These are phyloP conservation scores for Oryzias javanicus DNA, from an alignment of 2,113 vertebrate genomes.

Conservation along the genomic window DNA sequence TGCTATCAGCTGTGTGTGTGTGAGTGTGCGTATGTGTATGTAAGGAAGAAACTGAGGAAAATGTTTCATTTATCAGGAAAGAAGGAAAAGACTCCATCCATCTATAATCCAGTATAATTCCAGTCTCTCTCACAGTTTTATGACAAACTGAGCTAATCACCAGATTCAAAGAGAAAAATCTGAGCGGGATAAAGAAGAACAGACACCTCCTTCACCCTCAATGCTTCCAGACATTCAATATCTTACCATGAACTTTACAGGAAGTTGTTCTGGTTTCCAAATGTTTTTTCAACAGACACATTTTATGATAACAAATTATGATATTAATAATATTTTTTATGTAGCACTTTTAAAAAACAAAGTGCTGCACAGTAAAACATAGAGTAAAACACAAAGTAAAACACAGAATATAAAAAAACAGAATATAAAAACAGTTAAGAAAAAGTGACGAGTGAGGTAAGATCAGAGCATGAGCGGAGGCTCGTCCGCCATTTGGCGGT, in stretches of 20 bases:
- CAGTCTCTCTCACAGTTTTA: conserved; percentile 34
- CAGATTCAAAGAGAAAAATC: conserved; percentile 19
- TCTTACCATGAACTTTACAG: not conserved
- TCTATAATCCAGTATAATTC: conserved; percentile 57
- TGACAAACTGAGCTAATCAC: conserved; percentile 66
- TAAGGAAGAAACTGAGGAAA: conserved; percentile 12
- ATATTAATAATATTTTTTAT: too few relatives aligned
- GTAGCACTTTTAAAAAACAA: too few relatives aligned
- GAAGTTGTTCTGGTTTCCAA: too few relatives aligned
- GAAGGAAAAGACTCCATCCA: conserved; percentile 38
- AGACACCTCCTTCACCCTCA: not conserved
- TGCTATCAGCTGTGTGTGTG: not conserved
- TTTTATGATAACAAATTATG: too few relatives aligned
- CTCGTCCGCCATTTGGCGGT: too few relatives aligned
- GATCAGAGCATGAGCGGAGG: too few relatives aligned
- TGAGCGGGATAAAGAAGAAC: conserved; percentile 27
- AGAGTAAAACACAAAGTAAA: too few relatives aligned
- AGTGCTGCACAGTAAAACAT: too few relatives aligned
- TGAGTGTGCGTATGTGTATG: not conserved
- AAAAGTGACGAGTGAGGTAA: too few relatives aligned
- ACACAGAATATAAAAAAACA: too few relatives aligned
- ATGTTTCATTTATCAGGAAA: conserved; percentile 56
- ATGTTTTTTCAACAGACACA: too few relatives aligned
- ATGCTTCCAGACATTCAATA: not conserved
- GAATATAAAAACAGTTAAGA: too few relatives aligned